phyloP scores from a whole-genome alignment of 2,113 vertebrate species.

The Lampris megalopsis region DNA sequence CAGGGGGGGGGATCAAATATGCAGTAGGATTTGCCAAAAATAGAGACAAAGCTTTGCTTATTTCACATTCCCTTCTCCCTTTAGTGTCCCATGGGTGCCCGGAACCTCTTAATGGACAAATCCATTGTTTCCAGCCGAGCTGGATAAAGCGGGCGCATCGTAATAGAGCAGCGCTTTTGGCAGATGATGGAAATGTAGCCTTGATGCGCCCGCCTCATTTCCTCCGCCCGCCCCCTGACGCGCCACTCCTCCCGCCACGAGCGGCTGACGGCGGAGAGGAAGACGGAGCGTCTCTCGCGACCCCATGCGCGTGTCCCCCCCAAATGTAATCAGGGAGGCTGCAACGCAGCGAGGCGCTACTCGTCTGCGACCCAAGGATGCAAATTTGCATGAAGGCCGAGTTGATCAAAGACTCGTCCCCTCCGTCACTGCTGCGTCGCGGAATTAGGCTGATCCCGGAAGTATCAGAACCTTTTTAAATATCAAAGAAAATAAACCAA shows the following conservation, averaged over 20 bases:
- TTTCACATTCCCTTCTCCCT: conserved; percentile 36
- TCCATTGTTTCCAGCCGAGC: conserved; percentile 64
- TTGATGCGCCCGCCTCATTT: conserved; percentile 47
- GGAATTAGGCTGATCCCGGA: background rate
- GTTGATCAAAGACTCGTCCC: conserved; percentile 52
- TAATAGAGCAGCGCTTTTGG: conserved; percentile 62
- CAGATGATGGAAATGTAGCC: conserved; percentile 59
- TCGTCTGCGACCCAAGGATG: conserved; percentile 4
- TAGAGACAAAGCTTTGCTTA: conserved; percentile 30
- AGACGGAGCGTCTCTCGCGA: conserved; percentile 46
- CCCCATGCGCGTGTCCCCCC: conserved; percentile 45
- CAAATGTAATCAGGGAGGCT: conserved; percentile 56
- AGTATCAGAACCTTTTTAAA: too few species aligned
- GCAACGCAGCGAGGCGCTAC: conserved; percentile 38
- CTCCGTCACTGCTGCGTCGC: background rate
- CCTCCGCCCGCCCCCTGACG: conserved; percentile 40
- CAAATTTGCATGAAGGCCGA: conserved; percentile 60
- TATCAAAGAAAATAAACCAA: too few species aligned
- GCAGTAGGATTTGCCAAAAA: conserved; percentile 1
- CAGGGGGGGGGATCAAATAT: conserved; percentile 14
- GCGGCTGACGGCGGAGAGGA: conserved; percentile 14
- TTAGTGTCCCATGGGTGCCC: conserved; percentile 44
- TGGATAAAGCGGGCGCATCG: conserved; percentile 56
- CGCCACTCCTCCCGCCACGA: conserved; percentile 35
- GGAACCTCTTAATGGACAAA: conserved; percentile 42